These are phyloP conservation scores for Lacerta viridis DNA, from an alignment of 2,797 vertebrate species.

Conservation along the genomic window DNA sequence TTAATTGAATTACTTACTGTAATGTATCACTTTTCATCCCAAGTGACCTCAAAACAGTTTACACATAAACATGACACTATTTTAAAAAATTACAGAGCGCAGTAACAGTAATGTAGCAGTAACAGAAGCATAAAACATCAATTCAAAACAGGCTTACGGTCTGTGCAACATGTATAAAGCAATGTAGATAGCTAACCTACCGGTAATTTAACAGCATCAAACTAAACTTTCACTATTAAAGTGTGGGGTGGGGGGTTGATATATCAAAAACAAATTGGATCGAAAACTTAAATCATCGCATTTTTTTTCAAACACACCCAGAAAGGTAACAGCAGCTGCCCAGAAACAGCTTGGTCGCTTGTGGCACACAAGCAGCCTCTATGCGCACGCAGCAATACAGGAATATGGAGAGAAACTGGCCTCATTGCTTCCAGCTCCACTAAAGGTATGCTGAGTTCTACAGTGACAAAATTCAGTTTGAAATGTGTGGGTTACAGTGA, in stretches of 20 bases:
- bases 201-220: too few relatives aligned
- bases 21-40: too few relatives aligned
- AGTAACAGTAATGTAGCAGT: too few relatives aligned
- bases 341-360: slow-evolving; percentile 87
- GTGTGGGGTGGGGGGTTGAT: too few relatives aligned
- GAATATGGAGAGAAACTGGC: slow-evolving; percentile 92
- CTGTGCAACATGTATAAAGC: too few relatives aligned
- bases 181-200: too few relatives aligned
- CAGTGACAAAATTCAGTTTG: background rate
- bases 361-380: slow-evolving; percentile 91
- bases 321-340: slow-evolving; percentile 87
- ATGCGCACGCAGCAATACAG: slow-evolving; percentile 85
- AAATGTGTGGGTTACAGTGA: background rate
- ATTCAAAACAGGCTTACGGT: too few relatives aligned
- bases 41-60: too few relatives aligned
- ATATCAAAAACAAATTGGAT: background rate
- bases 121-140: too few relatives aligned
- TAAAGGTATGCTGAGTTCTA: slow-evolving; percentile 86
- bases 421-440: slow-evolving; percentile 88
- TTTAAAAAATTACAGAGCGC: too few relatives aligned
- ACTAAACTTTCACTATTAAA: background rate
- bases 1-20: too few relatives aligned
- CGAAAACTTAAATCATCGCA: slow-evolving; percentile 2
- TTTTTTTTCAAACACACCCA: slow-evolving; percentile 65
- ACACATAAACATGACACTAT: too few relatives aligned